Conservation (phyloP, 2,888 invertebrate genomes). For the Agrotis clavis region DNA sequence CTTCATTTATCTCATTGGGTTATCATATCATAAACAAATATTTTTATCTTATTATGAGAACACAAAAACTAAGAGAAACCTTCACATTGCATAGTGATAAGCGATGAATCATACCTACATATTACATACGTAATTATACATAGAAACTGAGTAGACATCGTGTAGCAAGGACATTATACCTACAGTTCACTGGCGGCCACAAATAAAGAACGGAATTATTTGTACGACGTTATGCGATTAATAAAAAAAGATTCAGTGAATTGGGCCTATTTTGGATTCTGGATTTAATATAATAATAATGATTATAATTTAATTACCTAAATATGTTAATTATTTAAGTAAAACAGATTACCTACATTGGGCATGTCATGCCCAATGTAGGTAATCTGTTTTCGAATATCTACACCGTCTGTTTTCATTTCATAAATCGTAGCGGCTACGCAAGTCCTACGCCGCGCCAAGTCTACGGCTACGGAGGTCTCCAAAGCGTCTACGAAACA, state of each 20-base stretch:
- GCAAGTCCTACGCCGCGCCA: conserved; percentile 21
- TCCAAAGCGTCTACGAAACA: conserved; percentile 6
- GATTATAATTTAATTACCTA: neutral
- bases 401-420: neutral
- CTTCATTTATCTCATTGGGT: neutral
- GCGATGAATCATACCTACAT: conserved; percentile 30
- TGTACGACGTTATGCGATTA: neutral
- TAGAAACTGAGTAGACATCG: neutral
- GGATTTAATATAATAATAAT: neutral
- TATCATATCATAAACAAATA: conserved; percentile 24
- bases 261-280: neutral
- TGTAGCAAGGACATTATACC: conserved; percentile 20
- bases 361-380: too few species aligned
- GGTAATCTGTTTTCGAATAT: too few species aligned
- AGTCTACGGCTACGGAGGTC: conserved; percentile 18
- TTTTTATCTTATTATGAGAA: conserved; percentile 1
- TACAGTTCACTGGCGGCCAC: neutral
- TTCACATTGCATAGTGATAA: conserved; percentile 20
- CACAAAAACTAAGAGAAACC: conserved; percentile 20
- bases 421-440: conserved; percentile 17
- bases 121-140: neutral
- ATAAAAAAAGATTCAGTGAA: neutral
- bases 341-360: neutral
- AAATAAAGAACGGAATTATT: neutral
- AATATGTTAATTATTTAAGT: neutral